phyloP scores from a whole-genome alignment of 2,113 vertebrate species.

The Narcine bancroftii region DNA sequence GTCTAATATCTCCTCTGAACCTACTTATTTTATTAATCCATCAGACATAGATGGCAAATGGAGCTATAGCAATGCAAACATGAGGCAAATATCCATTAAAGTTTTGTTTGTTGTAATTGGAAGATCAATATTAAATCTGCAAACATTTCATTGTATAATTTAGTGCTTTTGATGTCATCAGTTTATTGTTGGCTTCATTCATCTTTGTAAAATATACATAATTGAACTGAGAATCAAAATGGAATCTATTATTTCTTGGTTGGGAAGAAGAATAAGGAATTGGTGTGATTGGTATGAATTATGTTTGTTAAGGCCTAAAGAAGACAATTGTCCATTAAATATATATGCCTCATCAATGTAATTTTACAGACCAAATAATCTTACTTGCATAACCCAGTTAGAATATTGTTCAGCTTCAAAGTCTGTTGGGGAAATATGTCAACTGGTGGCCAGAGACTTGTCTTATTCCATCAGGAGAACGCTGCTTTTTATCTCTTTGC shows the following conservation, averaged over 20 bases:
- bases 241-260: not conserved
- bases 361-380: not conserved
- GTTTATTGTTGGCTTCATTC: not conserved
- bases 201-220: not conserved
- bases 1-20: not conserved
- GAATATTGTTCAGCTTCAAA: not conserved
- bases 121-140: not conserved
- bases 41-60: not conserved
- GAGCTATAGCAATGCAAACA: not conserved
- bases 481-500: not conserved
- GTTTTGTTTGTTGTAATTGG: not conserved
- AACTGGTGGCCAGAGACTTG: not conserved
- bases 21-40: not conserved
- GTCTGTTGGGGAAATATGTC: not conserved
- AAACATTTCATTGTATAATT: not conserved
- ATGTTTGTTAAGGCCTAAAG: not conserved
- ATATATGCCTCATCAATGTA: not conserved
- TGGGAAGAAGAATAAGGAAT: not conserved
- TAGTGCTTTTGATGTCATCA: not conserved
- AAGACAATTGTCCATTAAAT: not conserved
- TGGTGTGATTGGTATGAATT: not conserved
- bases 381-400: not conserved
- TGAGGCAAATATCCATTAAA: not conserved
- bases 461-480: not conserved
- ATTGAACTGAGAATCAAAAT: not conserved